Conservation (phyloP, 1,140 invertebrate species). For the Diabrotica virgifera region DNA sequence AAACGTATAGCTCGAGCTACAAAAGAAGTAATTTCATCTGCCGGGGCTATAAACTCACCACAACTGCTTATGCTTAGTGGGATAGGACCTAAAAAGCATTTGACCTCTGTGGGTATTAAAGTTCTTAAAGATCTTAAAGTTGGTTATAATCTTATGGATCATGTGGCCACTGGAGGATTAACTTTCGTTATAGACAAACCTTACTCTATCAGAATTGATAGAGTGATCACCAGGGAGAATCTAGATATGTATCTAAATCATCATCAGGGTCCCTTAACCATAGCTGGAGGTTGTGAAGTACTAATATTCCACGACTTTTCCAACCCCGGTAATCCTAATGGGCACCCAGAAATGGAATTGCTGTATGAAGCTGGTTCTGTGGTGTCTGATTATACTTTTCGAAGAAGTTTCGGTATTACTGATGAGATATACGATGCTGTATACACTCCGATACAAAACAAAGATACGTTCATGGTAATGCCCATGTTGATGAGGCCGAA, state of each 20-base stretch:
- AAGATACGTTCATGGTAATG: slow-evolving; percentile 47
- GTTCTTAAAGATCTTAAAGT: slow-evolving; percentile 70
- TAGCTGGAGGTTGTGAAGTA: slow-evolving; percentile 77
- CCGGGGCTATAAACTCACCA: slow-evolving; percentile 71
- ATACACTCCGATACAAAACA: slow-evolving; percentile 43
- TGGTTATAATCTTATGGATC: slow-evolving; percentile 77
- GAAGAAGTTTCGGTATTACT: slow-evolving; percentile 46
- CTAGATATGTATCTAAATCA: slow-evolving; percentile 52
- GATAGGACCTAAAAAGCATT: slow-evolving; percentile 69
- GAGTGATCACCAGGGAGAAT: slow-evolving; percentile 35
- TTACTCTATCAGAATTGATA: slow-evolving; percentile 35
- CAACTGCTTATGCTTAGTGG: slow-evolving; percentile 80
- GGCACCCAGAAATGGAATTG: slow-evolving; percentile 73
- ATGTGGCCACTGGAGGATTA: slow-evolving; percentile 67
- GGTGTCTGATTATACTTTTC: slow-evolving; percentile 46
- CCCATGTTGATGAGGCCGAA: slow-evolving; percentile 68
- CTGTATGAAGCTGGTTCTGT: slow-evolving; percentile 58
- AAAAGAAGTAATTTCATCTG: slow-evolving; percentile 75
- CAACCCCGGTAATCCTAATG: slow-evolving; percentile 58
- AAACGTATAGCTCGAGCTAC: slow-evolving; percentile 57
- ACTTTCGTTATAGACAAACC: slow-evolving; percentile 62
- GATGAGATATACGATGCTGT: slow-evolving; percentile 46
- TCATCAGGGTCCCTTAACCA: slow-evolving; percentile 67
- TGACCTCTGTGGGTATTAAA: slow-evolving; percentile 59
- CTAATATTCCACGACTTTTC: slow-evolving; percentile 35